phyloP scores from a whole-genome alignment of 2,797 vertebrate genomes.

The Psittacula echo region DNA sequence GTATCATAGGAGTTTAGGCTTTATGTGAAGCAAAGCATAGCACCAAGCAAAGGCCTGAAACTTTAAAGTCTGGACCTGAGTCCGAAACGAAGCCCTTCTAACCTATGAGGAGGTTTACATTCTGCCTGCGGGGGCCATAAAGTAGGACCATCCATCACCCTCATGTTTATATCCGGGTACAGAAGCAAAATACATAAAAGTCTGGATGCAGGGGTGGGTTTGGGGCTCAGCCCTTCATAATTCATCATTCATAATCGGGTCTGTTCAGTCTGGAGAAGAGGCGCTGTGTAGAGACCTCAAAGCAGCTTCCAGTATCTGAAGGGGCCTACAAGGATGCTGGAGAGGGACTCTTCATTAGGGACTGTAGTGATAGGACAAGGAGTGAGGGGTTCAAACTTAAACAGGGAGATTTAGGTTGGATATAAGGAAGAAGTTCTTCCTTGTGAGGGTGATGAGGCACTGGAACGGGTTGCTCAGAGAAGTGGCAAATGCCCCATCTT shows the following conservation, averaged over 20 bases:
- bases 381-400: not conserved
- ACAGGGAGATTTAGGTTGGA: not conserved
- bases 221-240: not conserved
- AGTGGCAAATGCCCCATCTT: not conserved
- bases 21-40: not conserved
- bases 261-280: not conserved
- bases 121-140: not conserved
- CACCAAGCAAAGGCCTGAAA: not conserved
- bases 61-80: not conserved
- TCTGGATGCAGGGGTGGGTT: not conserved
- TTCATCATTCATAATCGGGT: not conserved
- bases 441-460: not conserved
- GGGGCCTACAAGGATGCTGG: not conserved
- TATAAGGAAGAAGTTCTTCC: not conserved
- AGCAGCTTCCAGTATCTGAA: not conserved
- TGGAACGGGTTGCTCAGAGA: not conserved
- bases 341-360: not conserved
- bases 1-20: not conserved
- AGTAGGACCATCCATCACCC: not conserved
- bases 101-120: not conserved
- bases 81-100: not conserved
- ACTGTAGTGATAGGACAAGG: not conserved
- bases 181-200: not conserved
- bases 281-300: not conserved
- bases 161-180: not conserved